Conservation (phyloP, 1,140 invertebrate species). For the Drosophila truncata region DNA sequence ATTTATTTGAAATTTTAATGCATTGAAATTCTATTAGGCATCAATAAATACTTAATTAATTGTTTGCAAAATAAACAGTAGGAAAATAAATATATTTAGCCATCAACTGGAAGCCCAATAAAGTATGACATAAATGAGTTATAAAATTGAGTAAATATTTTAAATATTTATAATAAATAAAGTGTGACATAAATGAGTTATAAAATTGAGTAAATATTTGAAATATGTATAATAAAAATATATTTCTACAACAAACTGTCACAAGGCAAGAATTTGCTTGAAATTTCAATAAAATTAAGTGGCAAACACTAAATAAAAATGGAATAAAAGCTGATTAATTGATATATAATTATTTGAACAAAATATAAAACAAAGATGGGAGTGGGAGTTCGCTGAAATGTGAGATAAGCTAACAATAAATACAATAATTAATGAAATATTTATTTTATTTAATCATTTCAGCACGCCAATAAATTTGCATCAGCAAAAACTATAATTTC, state of each 20-base stretch:
- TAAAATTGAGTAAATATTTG: neutral
- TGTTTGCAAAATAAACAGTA: neutral
- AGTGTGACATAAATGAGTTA: too few relatives aligned
- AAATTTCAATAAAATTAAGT: neutral
- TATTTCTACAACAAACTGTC: slow-evolving; percentile 1
- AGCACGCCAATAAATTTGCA: slow-evolving; percentile 3
- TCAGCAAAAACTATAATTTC: neutral
- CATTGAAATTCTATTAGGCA: neutral
- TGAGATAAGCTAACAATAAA: neutral
- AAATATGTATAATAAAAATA: too few relatives aligned
- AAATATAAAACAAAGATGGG: neutral
- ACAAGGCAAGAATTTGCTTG: neutral
- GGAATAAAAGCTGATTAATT: neutral
- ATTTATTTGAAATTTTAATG: neutral
- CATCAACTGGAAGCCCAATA: neutral
- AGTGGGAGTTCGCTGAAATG: neutral
- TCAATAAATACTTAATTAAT: neutral
- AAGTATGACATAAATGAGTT: slow-evolving; percentile 1
- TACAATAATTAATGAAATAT: neutral
- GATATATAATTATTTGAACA: neutral
- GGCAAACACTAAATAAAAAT: neutral
- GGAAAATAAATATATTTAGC: neutral
- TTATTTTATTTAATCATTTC: neutral
- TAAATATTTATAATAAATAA: neutral
- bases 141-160: slow-evolving; percentile 10